Conservation (phyloP, 2,888 invertebrate genomes). For the Sminthurinus aureus region DNA sequence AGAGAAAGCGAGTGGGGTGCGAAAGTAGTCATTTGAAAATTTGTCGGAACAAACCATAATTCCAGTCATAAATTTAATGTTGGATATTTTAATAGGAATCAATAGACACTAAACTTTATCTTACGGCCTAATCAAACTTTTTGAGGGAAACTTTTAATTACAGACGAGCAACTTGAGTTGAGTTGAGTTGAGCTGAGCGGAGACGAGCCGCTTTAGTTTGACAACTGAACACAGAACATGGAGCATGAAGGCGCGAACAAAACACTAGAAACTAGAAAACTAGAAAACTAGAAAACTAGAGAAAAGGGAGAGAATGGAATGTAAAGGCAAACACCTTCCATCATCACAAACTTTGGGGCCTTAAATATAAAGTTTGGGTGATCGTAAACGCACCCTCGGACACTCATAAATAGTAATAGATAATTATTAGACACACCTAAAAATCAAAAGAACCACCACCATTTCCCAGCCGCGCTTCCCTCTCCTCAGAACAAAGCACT, state of each 20-base stretch:
- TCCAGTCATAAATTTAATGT: background rate
- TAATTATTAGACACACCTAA: conserved; percentile 12
- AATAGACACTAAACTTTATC: conserved; percentile 26
- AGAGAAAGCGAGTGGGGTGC: background rate
- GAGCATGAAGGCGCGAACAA: no score
- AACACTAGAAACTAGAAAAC: no score
- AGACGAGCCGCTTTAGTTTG: no score
- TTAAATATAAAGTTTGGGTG: conserved; percentile 24
- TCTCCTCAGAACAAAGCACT: background rate
- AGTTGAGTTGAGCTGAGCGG: no score
- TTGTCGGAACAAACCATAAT: background rate
- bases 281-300: no score
- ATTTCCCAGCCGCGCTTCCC: background rate
- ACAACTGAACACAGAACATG: no score
- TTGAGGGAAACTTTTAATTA: conserved; percentile 23
- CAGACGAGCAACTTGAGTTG: background rate
- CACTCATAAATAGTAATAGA: conserved; percentile 15
- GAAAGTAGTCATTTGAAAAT: conserved; percentile 1
- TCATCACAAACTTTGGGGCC: background rate
- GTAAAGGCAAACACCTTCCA: conserved; percentile 10
- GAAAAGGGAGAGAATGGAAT: background rate
- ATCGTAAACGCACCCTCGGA: conserved; percentile 23
- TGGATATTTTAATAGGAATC: conserved; percentile 17
- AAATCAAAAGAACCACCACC: background rate
- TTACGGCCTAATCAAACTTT: conserved; percentile 21